Evolutionary conservation across 2,113 vertebrate genomes (phyloP), one percentile per base, ranked within the genome.

Genomic region (Rissa tridactyla): DNA sequence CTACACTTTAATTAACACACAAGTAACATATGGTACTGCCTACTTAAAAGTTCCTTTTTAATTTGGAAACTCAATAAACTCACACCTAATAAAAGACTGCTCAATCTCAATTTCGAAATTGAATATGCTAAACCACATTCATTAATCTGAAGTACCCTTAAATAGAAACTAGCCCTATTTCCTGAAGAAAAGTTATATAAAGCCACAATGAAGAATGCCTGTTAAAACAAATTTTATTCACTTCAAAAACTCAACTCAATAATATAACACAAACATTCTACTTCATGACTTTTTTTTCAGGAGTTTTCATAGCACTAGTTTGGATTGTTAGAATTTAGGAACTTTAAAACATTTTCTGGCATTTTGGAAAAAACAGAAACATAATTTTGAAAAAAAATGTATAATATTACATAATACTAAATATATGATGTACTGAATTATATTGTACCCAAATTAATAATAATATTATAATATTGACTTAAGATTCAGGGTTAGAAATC

Each of bases 11-110:
- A 95, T 95, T 93, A 94, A 72, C 81, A 88, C 30, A 54, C 54
- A 90, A 90, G 27, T 69, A 94, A 77, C 95, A 96, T 94, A 96
- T 77, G 86, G 75, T 62, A 44, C 88, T 69, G 71, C 88, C 88
- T 86, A 94, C 72, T 82, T 90, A 44, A 64, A 55, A 92, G 49
- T 52, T 73, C 71, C 40, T 90, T 89, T 91, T 83, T 80, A 82
- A 86, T 84, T 88, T 88, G 54, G 68, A 80, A 93, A 88, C 58
- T 82, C 57, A 73, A 64, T 40, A 90, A 94, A 32, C 13, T 92
- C 88, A 93, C 79, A 94, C 75, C 52, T 91, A 92, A 89, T 65
- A 83, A 88, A 87, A 77, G 75, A 79, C 79, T 92, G 66, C 62
- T 93, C 57, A 72, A 71, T 57, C 70, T 82, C 32, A 60, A 85